Evolutionary conservation across 2,113 vertebrate genomes (phyloP).

Genomic region (Sylvicapra grimmia): DNA sequence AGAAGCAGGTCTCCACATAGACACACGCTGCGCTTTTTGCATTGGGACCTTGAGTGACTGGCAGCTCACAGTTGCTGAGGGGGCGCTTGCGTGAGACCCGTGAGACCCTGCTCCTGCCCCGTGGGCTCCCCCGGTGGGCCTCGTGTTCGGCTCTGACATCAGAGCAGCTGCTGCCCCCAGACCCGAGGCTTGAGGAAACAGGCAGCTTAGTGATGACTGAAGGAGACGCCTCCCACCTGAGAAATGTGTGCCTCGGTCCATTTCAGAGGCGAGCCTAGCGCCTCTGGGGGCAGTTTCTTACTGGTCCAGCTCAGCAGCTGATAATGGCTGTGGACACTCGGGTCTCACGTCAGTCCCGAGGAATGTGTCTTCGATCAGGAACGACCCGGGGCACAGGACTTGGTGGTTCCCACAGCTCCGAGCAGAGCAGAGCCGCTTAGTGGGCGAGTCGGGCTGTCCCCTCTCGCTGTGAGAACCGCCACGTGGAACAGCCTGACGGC

Average conservation of each 20-base stretch:
- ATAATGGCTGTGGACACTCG: rapidly evolving
- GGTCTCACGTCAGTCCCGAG: not conserved
- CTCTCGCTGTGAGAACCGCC: rapidly evolving
- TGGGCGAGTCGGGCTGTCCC: rapidly evolving
- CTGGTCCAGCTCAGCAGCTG: not conserved
- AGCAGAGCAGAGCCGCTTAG: not conserved
- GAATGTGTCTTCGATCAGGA: not conserved
- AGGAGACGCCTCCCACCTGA: rapidly evolving
- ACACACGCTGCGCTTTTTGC: rapidly evolving
- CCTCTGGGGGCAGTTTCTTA: no score
- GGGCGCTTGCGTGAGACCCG: not conserved
- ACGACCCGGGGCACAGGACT: rapidly evolving
- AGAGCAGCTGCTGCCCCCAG: not conserved
- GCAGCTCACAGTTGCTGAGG: rapidly evolving
- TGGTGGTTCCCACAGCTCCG: rapidly evolving
- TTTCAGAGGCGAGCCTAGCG: rapidly evolving
- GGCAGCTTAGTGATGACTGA: rapidly evolving
- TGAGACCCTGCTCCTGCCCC: not conserved
- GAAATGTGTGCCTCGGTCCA: rapidly evolving
- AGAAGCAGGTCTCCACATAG: rapidly evolving
- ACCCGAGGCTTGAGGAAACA: rapidly evolving
- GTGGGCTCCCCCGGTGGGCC: rapidly evolving
- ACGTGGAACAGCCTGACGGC: rapidly evolving
- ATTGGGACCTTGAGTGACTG: not conserved
- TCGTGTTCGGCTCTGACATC: rapidly evolving